Evolutionary conservation across 2,113 vertebrate genomes (phyloP).

Genomic region (Lates calcarifer): DNA sequence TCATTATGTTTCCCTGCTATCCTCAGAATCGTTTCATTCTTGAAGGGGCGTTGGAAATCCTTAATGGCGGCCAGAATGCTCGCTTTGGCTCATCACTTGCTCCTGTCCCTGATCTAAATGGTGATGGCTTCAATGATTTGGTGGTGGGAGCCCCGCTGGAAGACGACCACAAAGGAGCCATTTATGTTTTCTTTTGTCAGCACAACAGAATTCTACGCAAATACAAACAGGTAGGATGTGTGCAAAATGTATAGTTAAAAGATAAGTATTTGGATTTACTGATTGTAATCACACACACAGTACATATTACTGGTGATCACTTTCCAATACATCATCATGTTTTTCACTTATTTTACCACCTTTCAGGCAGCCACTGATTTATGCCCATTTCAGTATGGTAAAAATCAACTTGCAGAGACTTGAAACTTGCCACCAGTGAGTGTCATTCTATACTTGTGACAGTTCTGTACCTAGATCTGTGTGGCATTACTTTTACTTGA

Average conservation of each 20-base stretch:
- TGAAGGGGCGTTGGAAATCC: constrained; percentile 87
- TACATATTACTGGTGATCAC: background rate
- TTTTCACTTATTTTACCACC: constrained; percentile 1
- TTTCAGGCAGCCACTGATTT: background rate
- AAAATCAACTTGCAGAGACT: too few species aligned
- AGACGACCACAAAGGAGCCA: constrained; percentile 90
- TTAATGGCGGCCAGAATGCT: constrained; percentile 91
- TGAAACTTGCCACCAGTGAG: too few species aligned
- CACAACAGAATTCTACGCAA: constrained; percentile 86
- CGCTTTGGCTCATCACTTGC: constrained; percentile 93
- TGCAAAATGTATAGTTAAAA: background rate
- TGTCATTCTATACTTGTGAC: too few species aligned
- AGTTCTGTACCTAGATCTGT: background rate
- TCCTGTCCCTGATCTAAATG: constrained; percentile 92
- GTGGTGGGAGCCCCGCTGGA: constrained; percentile 94
- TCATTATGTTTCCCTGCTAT: constrained; percentile 16
- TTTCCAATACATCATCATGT: background rate
- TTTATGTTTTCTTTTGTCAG: constrained; percentile 92
- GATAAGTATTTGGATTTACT: background rate
- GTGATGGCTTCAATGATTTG: constrained; percentile 93
- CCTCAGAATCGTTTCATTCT: constrained; percentile 86
- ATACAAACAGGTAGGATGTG: constrained; percentile 90
- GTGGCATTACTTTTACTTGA: background rate
- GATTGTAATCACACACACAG: background rate
- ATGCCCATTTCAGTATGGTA: background rate